Percentiles rank a stretch among this genome's conserved stretches.
Evolutionary conservation across 2,113 vertebrate species (phyloP).

Genomic region (Nothobranchius furzeri): DNA sequence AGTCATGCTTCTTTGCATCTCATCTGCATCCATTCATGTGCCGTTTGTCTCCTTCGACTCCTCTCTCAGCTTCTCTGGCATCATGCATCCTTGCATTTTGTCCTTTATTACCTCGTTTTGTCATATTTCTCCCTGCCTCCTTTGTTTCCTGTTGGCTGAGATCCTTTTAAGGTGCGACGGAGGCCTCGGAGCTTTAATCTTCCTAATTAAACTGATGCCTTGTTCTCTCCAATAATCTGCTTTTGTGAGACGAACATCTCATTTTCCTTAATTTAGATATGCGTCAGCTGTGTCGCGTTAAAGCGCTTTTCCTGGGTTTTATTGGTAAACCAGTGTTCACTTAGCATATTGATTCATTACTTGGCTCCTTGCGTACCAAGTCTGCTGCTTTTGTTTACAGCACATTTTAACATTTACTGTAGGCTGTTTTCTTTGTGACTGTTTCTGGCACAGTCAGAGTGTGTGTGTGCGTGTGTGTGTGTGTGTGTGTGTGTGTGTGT

Average conservation of each 20-base stretch:
- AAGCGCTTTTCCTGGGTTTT: slow-evolving; percentile 48
- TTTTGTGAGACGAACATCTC: slow-evolving; percentile 31
- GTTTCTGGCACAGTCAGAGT: slow-evolving; percentile 9
- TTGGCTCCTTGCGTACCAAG: slow-evolving; percentile 22
- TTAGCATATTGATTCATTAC: slow-evolving; percentile 70
- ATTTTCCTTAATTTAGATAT: slow-evolving; percentile 40
- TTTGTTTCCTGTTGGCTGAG: background rate
- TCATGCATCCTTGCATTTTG: slow-evolving; percentile 48
- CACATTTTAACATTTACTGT: slow-evolving; percentile 39
- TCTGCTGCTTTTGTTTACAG: slow-evolving; percentile 50
- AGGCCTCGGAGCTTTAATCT: slow-evolving; percentile 52
- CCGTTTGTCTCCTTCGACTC: slow-evolving; percentile 61
- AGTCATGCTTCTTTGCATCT: slow-evolving; percentile 70
- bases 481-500: too few relatives aligned
- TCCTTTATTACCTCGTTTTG: slow-evolving; percentile 47
- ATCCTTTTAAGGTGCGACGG: slow-evolving; percentile 23
- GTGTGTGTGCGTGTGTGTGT: background rate
- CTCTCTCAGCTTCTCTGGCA: slow-evolving; percentile 28
- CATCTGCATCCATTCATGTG: slow-evolving; percentile 66
- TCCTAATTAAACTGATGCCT: slow-evolving; percentile 42
- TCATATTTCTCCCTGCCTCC: slow-evolving; percentile 24
- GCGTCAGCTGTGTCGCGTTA: slow-evolving; percentile 53
- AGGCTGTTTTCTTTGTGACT: slow-evolving; percentile 44
- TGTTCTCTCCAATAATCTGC: slow-evolving; percentile 22
- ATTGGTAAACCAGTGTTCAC: slow-evolving; percentile 46